Evolutionary conservation across 2,888 invertebrate species (phyloP).

Genomic region (Oscheius sp.): DNA sequence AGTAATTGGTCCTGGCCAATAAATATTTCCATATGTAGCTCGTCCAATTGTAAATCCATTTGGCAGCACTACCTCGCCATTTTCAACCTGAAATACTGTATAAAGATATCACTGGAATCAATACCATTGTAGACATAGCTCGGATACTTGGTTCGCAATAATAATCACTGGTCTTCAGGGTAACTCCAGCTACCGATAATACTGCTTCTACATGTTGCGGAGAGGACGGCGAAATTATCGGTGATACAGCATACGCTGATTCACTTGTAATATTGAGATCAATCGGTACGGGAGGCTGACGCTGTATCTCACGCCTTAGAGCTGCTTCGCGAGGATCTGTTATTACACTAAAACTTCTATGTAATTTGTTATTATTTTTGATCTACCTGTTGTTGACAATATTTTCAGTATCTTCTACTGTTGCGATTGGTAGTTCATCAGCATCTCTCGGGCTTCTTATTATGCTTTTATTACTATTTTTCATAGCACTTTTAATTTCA

Average conservation of each 20-base stretch:
- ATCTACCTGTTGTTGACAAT: conserved; percentile 15
- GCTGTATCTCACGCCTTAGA: conserved; percentile 18
- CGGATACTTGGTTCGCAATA: conserved; percentile 88
- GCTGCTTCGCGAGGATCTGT: conserved; percentile 26
- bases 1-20: conserved; percentile 71
- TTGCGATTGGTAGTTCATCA: conserved; percentile 46
- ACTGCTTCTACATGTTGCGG: not conserved
- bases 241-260: not conserved
- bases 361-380: too few species aligned
- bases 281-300: conserved; percentile 23
- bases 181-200: conserved; percentile 14
- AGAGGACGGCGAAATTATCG: not conserved
- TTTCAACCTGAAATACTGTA: conserved; percentile 19
- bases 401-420: not conserved
- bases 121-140: conserved; percentile 76
- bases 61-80: conserved; percentile 46
- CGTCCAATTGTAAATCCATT: conserved; percentile 73
- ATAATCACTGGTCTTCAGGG: conserved; percentile 78
- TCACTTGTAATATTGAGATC: conserved; percentile 4
- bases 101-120: not conserved
- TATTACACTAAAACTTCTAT: not conserved
- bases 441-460: conserved; percentile 36
- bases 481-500: conserved; percentile 26
- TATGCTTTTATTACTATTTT: not conserved
- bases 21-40: conserved; percentile 73